Conservation (phyloP, 2,113 vertebrate species). For the Jacana jacana region DNA sequence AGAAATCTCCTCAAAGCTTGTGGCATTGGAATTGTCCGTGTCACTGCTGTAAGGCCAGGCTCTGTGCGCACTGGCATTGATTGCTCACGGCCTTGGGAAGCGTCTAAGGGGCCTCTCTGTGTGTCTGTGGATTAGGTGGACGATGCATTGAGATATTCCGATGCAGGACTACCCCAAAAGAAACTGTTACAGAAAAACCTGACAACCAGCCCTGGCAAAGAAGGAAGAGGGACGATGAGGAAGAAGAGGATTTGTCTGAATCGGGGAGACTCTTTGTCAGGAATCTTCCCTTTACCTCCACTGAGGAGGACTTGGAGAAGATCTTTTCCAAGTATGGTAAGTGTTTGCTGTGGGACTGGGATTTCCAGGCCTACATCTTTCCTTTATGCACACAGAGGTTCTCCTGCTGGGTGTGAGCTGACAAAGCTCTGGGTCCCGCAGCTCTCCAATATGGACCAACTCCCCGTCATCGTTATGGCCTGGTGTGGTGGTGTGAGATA, state of each 20-base stretch:
- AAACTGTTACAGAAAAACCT: not conserved
- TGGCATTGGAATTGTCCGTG: not conserved
- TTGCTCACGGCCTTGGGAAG: not conserved
- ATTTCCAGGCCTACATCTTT: fast-evolving
- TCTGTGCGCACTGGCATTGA: fast-evolving
- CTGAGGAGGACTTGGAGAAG: constrained; percentile 87
- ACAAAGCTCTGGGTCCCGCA: not conserved
- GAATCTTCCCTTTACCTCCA: constrained; percentile 93
- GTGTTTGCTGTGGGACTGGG: not conserved
- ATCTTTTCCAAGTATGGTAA: constrained; percentile 86
- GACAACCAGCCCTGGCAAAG: constrained; percentile 59
- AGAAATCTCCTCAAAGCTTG: not conserved
- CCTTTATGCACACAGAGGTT: not conserved
- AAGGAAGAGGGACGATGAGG: constrained; percentile 83
- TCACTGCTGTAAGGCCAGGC: not conserved
- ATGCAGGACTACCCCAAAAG: constrained; percentile 13
- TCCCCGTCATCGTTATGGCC: not conserved
- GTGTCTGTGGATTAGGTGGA: constrained; percentile 72
- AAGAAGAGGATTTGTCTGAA: constrained; percentile 92
- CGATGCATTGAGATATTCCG: constrained; percentile 87
- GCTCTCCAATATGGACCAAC: fast-evolving
- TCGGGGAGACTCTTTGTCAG: constrained; percentile 91
- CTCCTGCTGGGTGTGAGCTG: not conserved
- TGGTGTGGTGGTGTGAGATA: not conserved
- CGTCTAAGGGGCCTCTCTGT: fast-evolving